Percentiles rank a stretch among this genome's conserved stretches.
Evolutionary conservation across 2,888 invertebrate genomes (phyloP).

Genomic region (Elysia crispata): DNA sequence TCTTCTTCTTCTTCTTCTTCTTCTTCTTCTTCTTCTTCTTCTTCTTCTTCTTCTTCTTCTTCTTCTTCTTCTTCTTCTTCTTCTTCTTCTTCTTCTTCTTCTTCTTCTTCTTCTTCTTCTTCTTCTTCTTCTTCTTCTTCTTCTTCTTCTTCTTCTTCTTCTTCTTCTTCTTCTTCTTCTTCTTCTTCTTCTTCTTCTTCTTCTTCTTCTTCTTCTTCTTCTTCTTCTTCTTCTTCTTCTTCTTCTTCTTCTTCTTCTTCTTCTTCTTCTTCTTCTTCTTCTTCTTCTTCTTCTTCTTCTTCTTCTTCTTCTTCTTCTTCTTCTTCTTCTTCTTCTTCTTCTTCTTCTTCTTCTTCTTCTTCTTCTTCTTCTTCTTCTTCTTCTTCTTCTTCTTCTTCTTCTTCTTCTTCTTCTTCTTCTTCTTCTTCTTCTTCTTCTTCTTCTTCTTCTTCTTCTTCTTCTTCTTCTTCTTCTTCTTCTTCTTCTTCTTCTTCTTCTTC

Average conservation of each 20-base stretch:
- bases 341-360: slow-evolving; percentile 20
- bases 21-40: background rate
- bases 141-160: background rate
- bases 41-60: slow-evolving; percentile 18
- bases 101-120: background rate
- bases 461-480: slow-evolving; percentile 25
- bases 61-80: slow-evolving; percentile 41
- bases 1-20: background rate
- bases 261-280: slow-evolving; percentile 4
- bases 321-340: slow-evolving; percentile 20
- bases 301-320: slow-evolving; percentile 1
- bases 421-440: slow-evolving; percentile 23
- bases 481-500: background rate
- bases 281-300: slow-evolving; percentile 1
- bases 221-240: slow-evolving; percentile 9
- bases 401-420: slow-evolving; percentile 25
- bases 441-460: slow-evolving; percentile 21
- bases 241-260: slow-evolving; percentile 1
- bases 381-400: background rate
- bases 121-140: background rate
- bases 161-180: slow-evolving; percentile 33
- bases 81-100: background rate
- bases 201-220: background rate
- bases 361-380: background rate
- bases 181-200: slow-evolving; percentile 35